phyloP scores from a whole-genome alignment of 2,888 invertebrate genomes.

The Apamea sordens region DNA sequence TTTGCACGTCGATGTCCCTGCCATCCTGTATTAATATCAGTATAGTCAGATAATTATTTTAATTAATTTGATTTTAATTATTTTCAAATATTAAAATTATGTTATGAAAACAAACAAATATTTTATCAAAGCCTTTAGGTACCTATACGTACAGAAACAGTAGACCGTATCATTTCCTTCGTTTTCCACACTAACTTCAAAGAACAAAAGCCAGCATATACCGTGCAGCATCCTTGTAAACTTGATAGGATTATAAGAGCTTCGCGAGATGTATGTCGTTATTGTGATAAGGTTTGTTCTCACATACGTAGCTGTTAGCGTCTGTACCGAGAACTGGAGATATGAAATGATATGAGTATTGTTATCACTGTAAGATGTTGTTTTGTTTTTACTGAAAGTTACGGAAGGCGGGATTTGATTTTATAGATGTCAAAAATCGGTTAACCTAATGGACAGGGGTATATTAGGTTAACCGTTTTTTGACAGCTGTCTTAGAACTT shows the following conservation, averaged over 20 bases:
- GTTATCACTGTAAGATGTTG: slow-evolving; percentile 22
- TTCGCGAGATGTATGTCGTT: slow-evolving; percentile 56
- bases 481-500: too few relatives aligned
- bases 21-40: too few relatives aligned
- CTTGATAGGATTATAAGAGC: slow-evolving; percentile 68
- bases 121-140: not conserved
- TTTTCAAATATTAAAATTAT: not conserved
- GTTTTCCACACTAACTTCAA: slow-evolving; percentile 34
- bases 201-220: slow-evolving; percentile 53
- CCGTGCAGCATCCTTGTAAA: slow-evolving; percentile 58
- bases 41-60: not conserved
- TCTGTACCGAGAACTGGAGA: slow-evolving; percentile 36
- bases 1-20: too few relatives aligned
- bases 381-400: slow-evolving; percentile 37
- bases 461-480: too few relatives aligned
- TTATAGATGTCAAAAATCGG: not conserved
- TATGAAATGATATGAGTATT: slow-evolving; percentile 26
- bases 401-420: slow-evolving; percentile 2
- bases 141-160: not conserved
- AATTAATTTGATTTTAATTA: not conserved
- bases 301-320: slow-evolving; percentile 48
- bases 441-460: too few relatives aligned
- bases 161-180: slow-evolving; percentile 17
- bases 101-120: not conserved
- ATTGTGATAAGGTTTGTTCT: slow-evolving; percentile 55